Evolutionary conservation across 2,888 invertebrate genomes (phyloP), one percentile per base, ranked within the genome.

Genomic region (Syrista parreyssii): DNA sequence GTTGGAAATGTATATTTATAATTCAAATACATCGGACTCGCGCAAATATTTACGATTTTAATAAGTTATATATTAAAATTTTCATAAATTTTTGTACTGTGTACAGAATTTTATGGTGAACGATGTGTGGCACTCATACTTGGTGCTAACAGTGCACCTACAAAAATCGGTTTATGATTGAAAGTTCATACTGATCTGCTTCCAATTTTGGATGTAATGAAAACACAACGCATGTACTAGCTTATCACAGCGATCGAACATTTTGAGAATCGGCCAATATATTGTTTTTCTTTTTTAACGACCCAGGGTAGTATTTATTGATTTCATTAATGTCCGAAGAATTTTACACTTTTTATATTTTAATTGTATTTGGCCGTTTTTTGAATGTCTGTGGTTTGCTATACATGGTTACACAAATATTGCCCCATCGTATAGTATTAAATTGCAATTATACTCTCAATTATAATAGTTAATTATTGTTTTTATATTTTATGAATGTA

Each of bases 331-430:
- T 75, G 34, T 79, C 79, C 12, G 75, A 40, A 74, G 71, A 68
- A 76, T 75, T 80, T 81, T 75, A 81, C 75, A 78, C 78, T 77
- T 78, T 81, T 75, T 72, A 69, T 78, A 31, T 69, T 31, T 33
- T 79, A 30, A 30, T 78, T 73, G 79, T 76, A n/a, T 74, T 79
- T 76, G 86, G 84, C 86, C 87, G 84, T 77, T 86, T 88, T 82
- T 88, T 82, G 85, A 88, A 85, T 79, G 77, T 83, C 86, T 87
- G 88, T 87, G 86, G 86, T 85, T 83, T 72, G 82, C 82, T 78
- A 76, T 73, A 73, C 73, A 73, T 68, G 68, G n/a, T 68, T 35
- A 36, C 15, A 30, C 30, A 36, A 75, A 32, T 34, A 68, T 76
- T 78, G 36, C 76, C 68, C 68, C 78, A 76, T 75, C 73, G 31